Base-by-base conservation (phyloP, 2,888 invertebrate genomes). In the Monochamus alternatus region DNA sequence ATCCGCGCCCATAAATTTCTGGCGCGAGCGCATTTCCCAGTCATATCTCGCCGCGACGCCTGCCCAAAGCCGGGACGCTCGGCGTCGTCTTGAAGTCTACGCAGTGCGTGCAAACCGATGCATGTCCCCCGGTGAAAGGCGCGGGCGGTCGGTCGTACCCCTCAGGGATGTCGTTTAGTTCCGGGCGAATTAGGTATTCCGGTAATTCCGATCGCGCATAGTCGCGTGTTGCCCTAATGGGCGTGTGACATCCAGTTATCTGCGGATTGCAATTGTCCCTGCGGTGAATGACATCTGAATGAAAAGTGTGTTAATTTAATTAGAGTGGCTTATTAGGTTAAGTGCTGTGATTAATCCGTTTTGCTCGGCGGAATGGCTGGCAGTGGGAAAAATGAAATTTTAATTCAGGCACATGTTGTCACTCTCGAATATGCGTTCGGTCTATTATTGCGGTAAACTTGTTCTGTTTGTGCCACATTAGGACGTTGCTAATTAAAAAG, bases 61-160 rank as follows among this genome's bases (percentile, higher is more conserved):
- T 85, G 85, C 85, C 75, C 84, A 83, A 76, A 83, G 80, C 77
- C 80, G 76, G 79, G 81, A 78, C 81, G 82, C 75, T 77, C 80
- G 81, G 72, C 81, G 85, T 81, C 84, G 83, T 81, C 84, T 80
- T 77, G 75, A 75, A 77, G 82, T 84, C 80, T 83, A 80, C 80
- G 77, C 81, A 80, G 80, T 81, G 80, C 82, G 82, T 82, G 84
- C 76, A 74, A 73, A 38, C 69, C 74, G 59, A 67, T 75, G 66
- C 70, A 72, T 71, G 69, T 75, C 69, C 75, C 64, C 72, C 70
- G 74, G 51, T 65, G 62, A 75, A 74, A 47, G 7, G 64, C 22
- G 43, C 76, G 77, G 77, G 71, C 66, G 43, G 76, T 68, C 74
- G 47, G 62, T 47, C 73, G 76, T 78, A 71, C 75, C 72, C 74